Base-by-base conservation (phyloP, 2,113 vertebrate species). In the Spermophilus dauricus region DNA sequence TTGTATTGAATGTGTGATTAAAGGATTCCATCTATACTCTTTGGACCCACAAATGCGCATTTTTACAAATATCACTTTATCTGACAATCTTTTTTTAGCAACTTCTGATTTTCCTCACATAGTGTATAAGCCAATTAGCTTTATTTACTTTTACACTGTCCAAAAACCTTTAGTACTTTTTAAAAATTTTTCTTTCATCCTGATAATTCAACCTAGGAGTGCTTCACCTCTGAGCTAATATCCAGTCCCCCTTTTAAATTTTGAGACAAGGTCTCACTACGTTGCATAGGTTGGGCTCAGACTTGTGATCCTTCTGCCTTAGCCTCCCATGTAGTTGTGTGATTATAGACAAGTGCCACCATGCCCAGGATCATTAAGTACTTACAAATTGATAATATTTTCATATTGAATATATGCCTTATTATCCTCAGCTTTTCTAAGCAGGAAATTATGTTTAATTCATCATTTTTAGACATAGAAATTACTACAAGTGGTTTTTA, bases 31-130 rank as follows among this genome's bases (percentile, higher is more conserved):
- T 4, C 30, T 81, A n/a, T 1, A 30, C 5, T 48, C 69, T 56
- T 10, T 4, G 7, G 16, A 30, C 3, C 16, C 20, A 39, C 3
- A 92, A 82, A 70, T 14, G 7, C 37, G 2, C 0, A 75, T 65
- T 90, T 85, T 58, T 51, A 14, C 5, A 89, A 75, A 12, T 0
- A 77, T 83, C 7, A 2, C 28, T 78, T 22, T 34, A 83, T 58
- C 28, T 58, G 10, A 82, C 4, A 4, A 0, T 69, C 8, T 76
- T 61, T 81, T 37, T 56, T 58, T 26, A 86, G n/a, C 77, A 39
- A 84, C 83, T 72, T 90, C 51, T 81, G 14, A 88, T 72, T 85
- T 13, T 96, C 26, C n/a, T 95, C 30, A 95, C 1, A 28, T 7
- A 67, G 0, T 20, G 58, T 75, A 89, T 94, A 65, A 51, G 14